A percentile compares a stretch with the other conserved stretches of the same genome.
Evolutionary conservation across 2,888 invertebrate genomes (phyloP).

Genomic region (Steromphala cineraria): DNA sequence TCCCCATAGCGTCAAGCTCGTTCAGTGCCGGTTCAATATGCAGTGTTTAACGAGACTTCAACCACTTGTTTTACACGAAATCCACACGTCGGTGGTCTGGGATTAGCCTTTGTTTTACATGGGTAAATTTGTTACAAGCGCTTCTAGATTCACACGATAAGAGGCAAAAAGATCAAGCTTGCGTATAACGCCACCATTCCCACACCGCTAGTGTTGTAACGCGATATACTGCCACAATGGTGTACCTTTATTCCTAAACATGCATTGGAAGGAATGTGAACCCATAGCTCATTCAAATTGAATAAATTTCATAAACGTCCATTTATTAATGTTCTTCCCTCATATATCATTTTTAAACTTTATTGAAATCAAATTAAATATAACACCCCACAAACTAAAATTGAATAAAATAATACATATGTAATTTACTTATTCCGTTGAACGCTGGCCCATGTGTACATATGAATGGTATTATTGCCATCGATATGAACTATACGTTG

Average conservation of each 20-base stretch:
- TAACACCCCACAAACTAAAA: no score
- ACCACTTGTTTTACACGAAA: not conserved
- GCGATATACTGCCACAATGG: not conserved
- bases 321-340: no score
- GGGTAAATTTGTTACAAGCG: not conserved
- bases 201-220: not conserved
- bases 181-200: not conserved
- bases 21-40: not conserved
- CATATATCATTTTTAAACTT: no score
- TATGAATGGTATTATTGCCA: no score
- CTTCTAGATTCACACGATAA: not conserved
- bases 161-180: not conserved
- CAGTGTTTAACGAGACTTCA: not conserved
- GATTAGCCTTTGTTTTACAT: not conserved
- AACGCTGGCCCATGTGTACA: no score
- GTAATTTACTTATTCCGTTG: no score
- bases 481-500: no score
- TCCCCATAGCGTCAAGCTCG: not conserved
- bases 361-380: no score
- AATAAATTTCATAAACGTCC: no score
- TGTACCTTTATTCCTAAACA: not conserved
- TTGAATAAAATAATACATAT: no score
- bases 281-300: no score
- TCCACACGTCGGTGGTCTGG: not conserved
- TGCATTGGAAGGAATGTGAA: not conserved